These are phyloP conservation scores for Nomada goodeniana DNA, from an alignment of 2,888 invertebrate species.

Conservation along the genomic window DNA sequence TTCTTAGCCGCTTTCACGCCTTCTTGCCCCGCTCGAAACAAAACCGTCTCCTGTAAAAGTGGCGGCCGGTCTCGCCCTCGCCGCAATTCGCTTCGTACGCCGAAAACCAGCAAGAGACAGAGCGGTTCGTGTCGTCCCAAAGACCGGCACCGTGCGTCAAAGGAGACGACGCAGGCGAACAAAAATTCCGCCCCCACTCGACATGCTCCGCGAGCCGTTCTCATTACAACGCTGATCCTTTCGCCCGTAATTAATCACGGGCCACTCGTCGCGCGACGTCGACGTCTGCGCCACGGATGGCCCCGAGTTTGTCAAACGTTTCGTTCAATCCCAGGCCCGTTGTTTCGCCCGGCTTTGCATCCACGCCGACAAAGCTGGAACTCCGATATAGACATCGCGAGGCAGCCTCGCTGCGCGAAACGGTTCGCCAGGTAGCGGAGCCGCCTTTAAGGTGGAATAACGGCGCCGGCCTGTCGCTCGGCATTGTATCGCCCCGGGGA, in stretches of 20 bases:
- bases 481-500: slow-evolving; percentile 59
- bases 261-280: slow-evolving; percentile 22
- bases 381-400: slow-evolving; percentile 54
- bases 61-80: too few species aligned
- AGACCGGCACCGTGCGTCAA: not conserved
- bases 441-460: slow-evolving; percentile 58
- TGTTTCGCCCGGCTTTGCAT: slow-evolving; percentile 38
- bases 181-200: slow-evolving; percentile 19
- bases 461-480: slow-evolving; percentile 51
- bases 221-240: slow-evolving; percentile 26
- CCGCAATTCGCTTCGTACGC: not conserved
- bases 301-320: slow-evolving; percentile 53
- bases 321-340: slow-evolving; percentile 41
- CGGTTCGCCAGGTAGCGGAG: slow-evolving; percentile 58
- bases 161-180: not conserved
- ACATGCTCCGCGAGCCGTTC: not conserved
- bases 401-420: slow-evolving; percentile 47
- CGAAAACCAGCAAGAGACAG: not conserved
- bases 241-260: slow-evolving; percentile 45
- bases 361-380: slow-evolving; percentile 49
- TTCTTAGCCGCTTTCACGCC: not conserved
- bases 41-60: not conserved
- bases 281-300: slow-evolving; percentile 18
- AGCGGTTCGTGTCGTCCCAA: not conserved
- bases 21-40: not conserved